A percentile compares a stretch with the other conserved stretches of the same genome.
These are phyloP conservation scores for Drosophila antonietae DNA, from an alignment of 2,888 invertebrate species.

Conservation along the genomic window DNA sequence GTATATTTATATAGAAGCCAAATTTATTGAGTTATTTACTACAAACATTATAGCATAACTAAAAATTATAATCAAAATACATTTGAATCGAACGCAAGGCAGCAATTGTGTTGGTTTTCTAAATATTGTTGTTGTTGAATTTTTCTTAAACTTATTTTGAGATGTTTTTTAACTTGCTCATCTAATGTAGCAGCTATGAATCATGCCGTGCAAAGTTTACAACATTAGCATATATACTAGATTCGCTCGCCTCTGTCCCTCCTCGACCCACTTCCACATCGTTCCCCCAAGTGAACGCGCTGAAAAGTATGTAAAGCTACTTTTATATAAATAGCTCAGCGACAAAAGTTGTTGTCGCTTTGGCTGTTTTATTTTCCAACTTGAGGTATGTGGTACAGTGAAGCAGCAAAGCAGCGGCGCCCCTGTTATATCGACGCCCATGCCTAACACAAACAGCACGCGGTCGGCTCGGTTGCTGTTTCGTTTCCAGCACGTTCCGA, in stretches of 20 bases:
- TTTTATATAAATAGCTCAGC: constrained; percentile 46
- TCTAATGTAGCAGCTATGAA: constrained; percentile 9
- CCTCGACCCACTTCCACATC: background rate
- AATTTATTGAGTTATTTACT: too few species aligned
- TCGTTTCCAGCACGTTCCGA: constrained; percentile 40
- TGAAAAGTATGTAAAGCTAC: constrained; percentile 50
- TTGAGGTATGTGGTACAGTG: constrained; percentile 2
- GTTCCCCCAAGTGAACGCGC: constrained; percentile 21
- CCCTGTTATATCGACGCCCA: background rate
- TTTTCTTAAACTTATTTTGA: constrained; percentile 1
- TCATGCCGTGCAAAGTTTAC: constrained; percentile 25
- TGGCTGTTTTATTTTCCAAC: constrained; percentile 9
- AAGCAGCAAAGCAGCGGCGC: background rate
- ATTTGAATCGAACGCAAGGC: background rate
- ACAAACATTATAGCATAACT: background rate
- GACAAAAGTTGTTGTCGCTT: constrained; percentile 24
- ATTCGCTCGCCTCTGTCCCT: background rate
- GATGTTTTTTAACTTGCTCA: constrained; percentile 13
- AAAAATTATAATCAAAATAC: background rate
- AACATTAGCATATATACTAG: constrained; percentile 27
- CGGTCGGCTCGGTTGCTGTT: constrained; percentile 48
- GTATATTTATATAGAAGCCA: too few species aligned
- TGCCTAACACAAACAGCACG: constrained; percentile 3
- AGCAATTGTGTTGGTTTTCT: background rate
- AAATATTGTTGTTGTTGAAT: background rate